Evolutionary conservation across 2,113 vertebrate species (phyloP).

Genomic region (Psilopogon haemacephalus): DNA sequence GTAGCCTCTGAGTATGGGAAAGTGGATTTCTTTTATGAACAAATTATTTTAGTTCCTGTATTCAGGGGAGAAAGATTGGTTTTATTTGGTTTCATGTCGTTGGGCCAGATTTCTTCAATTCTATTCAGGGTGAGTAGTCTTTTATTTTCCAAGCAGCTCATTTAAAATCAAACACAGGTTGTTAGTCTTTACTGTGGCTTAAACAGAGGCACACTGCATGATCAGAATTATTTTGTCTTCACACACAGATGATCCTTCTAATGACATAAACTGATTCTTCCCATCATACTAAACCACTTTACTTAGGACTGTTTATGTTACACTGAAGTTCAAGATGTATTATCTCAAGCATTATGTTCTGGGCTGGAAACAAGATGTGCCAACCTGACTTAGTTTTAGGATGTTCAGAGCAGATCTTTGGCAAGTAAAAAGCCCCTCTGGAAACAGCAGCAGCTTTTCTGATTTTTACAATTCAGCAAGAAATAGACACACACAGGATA

Average conservation of each 20-base stretch:
- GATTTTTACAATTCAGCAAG: background rate
- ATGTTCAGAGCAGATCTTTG: background rate
- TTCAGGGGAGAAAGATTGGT: background rate
- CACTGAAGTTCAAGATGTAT: background rate
- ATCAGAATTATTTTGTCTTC: conserved; percentile 9
- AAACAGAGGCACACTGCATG: background rate
- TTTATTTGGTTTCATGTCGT: background rate
- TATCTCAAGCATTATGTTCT: background rate
- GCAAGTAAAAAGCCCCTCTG: background rate
- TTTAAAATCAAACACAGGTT: conserved; percentile 1
- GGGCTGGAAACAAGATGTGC: background rate
- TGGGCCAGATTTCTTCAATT: background rate
- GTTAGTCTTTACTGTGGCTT: background rate
- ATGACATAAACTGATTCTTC: background rate
- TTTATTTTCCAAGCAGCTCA: background rate
- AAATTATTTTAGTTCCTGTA: background rate
- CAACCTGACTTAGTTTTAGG: background rate
- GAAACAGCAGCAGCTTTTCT: background rate
- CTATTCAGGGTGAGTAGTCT: background rate
- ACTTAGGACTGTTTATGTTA: background rate
- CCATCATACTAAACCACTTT: background rate
- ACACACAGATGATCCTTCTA: background rate
- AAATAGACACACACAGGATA: background rate
- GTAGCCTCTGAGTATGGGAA: background rate
- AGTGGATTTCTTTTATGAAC: background rate